Base-by-base conservation (phyloP, 2,113 vertebrate genomes). In the Phalacrocorax brasilianus region DNA sequence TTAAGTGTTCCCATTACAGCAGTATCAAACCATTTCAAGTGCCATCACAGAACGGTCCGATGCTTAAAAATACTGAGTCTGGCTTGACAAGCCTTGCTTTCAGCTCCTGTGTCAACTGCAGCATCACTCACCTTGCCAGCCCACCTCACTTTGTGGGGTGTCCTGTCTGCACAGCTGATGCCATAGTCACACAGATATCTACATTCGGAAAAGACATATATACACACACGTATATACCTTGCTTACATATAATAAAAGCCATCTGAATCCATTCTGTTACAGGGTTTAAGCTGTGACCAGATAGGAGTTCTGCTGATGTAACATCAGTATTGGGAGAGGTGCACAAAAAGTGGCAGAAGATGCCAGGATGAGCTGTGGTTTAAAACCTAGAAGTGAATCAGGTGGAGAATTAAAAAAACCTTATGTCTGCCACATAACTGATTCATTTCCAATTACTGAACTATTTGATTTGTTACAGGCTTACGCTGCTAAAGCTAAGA, bases 1-100 rank as follows among this genome's bases (percentile, higher is more conserved):
- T 92, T 65, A 94, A 87, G 71, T n/a, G 61, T 71, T 78, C 38
- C 21, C 35, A 52, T 87, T 78, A 62, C 58, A 78, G 14, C 38
- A 53, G 33, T 32, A 78, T 44, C 52, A 87, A 95, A 78, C 62
- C 33, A 49, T 49, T 95, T 56, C 65, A 78, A 78, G 56, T 32
- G 33, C 16, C 40, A 26, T 68, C 61, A 83, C 11, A n/a, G 55
- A 77, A 38, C 1, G 1, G 9, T 35, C 28, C 1, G 2, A 61
- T 35, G 38, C 9, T 87, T 59, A 47, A 75, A 84, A 67, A 27
- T 24, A 20, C 16, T 4, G 22, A 75, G 56, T 30, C 30, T 30
- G 38, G 27, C 2, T 63, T 55, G 42, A 55, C 8, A 67, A 44
- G 11, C 27, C n/a, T 49, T 61, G 32, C 28, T 56, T 86, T 27